Evolutionary conservation across 2,113 vertebrate species (phyloP).

Genomic region (Seriola aureovittata): DNA sequence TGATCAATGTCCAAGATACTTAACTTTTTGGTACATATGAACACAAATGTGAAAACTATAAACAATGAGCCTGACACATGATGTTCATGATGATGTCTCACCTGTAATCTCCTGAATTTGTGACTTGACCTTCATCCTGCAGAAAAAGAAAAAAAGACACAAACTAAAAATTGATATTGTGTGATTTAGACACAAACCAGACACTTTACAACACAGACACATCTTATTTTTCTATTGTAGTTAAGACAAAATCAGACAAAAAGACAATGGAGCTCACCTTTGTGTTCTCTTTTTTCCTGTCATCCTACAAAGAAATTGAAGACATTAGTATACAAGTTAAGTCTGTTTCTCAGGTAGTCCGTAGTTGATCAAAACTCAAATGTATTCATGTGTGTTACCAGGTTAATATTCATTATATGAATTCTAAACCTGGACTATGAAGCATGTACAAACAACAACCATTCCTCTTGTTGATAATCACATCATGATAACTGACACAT

Average conservation of each 20-base stretch:
- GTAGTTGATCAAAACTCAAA: not conserved
- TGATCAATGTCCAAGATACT: no score
- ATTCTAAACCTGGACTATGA: no score
- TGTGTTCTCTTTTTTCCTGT: slow-evolving; percentile 83
- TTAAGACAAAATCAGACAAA: not conserved
- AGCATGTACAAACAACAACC: not conserved
- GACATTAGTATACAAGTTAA: not conserved
- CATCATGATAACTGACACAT: not conserved
- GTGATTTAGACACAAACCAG: not conserved
- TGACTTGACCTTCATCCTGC: slow-evolving; percentile 72
- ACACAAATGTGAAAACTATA: no score
- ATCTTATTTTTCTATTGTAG: not conserved
- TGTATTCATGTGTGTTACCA: not conserved
- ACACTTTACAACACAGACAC: not conserved
- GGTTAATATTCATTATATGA: no score
- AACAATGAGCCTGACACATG: not conserved
- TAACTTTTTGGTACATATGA: no score
- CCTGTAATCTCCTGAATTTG: slow-evolving; percentile 83
- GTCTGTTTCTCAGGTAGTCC: not conserved
- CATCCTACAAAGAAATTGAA: slow-evolving; percentile 82
- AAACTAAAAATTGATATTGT: not conserved
- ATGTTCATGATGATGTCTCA: slow-evolving; percentile 59
- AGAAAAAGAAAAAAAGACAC: not conserved
- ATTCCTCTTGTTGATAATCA: not conserved
- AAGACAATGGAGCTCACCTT: slow-evolving; percentile 84